Evolutionary conservation across 2,797 vertebrate genomes (phyloP).

Genomic region (Mareca penelope): DNA sequence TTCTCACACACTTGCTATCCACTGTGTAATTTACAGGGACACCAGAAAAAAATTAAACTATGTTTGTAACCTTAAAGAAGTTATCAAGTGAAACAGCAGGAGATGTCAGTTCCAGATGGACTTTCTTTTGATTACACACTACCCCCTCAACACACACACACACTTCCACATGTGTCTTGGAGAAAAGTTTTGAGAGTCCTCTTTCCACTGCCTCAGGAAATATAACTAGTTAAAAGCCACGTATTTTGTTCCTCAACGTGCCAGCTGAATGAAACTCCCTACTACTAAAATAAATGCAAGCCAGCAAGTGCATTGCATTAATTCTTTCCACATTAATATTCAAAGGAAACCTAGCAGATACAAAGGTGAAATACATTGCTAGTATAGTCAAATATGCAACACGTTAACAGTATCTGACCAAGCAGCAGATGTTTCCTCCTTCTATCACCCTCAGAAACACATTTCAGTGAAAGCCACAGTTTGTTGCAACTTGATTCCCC

Average conservation of each 20-base stretch:
- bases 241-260: background rate
- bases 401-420: conserved; percentile 14
- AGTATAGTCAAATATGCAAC: background rate
- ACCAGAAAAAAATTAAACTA: background rate
- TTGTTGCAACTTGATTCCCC: conserved; percentile 1
- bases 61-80: background rate
- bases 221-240: background rate
- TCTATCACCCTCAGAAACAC: background rate
- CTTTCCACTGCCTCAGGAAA: background rate
- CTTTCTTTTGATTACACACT: background rate
- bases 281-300: background rate
- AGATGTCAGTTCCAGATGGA: background rate
- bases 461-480: background rate
- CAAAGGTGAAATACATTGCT: background rate
- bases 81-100: background rate
- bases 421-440: conserved; percentile 35
- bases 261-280: background rate
- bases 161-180: background rate
- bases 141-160: background rate
- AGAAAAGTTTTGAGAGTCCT: background rate
- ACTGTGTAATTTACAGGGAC: background rate
- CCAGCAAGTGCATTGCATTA: background rate
- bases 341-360: background rate
- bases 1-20: background rate
- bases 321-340: background rate